Percentiles rank a stretch among this genome's conserved stretches.
Evolutionary conservation across 2,888 invertebrate species (phyloP).

Genomic region (Eupithecia insigniata): DNA sequence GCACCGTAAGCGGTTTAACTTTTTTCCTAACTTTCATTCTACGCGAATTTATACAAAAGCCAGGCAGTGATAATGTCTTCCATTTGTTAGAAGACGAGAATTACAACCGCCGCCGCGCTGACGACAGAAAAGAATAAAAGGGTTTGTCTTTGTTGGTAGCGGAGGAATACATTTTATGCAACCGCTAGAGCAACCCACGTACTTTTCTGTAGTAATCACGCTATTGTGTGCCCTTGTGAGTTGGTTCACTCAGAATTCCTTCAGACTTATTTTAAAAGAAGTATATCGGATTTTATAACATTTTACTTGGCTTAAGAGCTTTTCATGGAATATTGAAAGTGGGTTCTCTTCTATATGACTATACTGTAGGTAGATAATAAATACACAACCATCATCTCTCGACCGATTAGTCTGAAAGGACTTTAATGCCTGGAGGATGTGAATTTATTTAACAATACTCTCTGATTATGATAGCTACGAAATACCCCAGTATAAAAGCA

Average conservation of each 20-base stretch:
- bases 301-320: slow-evolving; percentile 45
- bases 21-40: slow-evolving; percentile 75
- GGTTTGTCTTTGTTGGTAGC: slow-evolving; percentile 70
- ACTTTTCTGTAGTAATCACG: slow-evolving; percentile 64
- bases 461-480: background rate
- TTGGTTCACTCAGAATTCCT: slow-evolving; percentile 47
- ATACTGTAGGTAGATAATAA: background rate
- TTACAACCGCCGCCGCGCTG: slow-evolving; percentile 69
- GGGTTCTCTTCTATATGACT: slow-evolving; percentile 22
- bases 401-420: background rate
- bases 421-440: background rate
- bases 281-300: slow-evolving; percentile 50
- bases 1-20: slow-evolving; percentile 71
- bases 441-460: background rate
- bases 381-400: slow-evolving; percentile 3
- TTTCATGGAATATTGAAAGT: slow-evolving; percentile 39
- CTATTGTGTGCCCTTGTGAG: slow-evolving; percentile 56
- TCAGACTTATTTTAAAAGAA: slow-evolving; percentile 46
- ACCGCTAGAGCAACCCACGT: slow-evolving; percentile 58
- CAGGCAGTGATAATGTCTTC: slow-evolving; percentile 78
- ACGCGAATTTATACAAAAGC: slow-evolving; percentile 80
- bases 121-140: slow-evolving; percentile 76
- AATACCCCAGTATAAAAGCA: background rate
- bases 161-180: slow-evolving; percentile 75
- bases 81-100: slow-evolving; percentile 80